Base-by-base conservation (phyloP, 1,140 invertebrate genomes). In the Laodelphax striatellus region DNA sequence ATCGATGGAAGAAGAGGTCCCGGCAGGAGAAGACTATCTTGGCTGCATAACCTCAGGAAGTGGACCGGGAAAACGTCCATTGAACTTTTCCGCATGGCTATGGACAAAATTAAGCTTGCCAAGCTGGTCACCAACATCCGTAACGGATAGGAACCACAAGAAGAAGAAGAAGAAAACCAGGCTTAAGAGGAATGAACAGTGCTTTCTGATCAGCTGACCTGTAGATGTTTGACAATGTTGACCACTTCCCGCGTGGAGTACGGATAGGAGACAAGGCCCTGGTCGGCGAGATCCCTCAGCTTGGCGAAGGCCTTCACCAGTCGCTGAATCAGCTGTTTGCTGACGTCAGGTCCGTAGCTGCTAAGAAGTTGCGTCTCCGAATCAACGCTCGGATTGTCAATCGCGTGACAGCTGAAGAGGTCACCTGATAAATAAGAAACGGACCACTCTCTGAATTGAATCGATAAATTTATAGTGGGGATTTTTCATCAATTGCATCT, bases 171-270 rank as follows among this genome's bases (percentile, higher is more conserved):
- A n/a, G n/a, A n/a, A n/a, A n/a, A n/a, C n/a, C n/a, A n/a, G n/a
- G n/a, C n/a, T n/a, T n/a, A n/a, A n/a, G n/a, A 62, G 57, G 56
- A 52, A 55, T 52, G 13, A 53, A 41, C 62, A 57, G 46, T 19
- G 43, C n/a, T n/a, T n/a, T n/a, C n/a, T 52, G 59, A 38, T 8
- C 43, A 63, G 24, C 64, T 70, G 67, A 87, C 85, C 77, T 87
- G 80, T 65, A 91, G 74, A 77, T 92, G 89, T 70, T 89, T 90
- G 0, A 91, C 82, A 67, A 92, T 88, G 72, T 89, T 90, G 0
- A 98, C 94, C 52, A 97, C 86, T 73, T 98, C 96, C 64, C 95
- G 79, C 0, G 94, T 98, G 0, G 93, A 97, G 76, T 97, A 98
- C 0, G 96, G 96, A 78, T 98, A 98, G 3, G 86, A 84, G 16